phyloP scores from a whole-genome alignment of 2,888 invertebrate genomes.

The Philereme vetulata region DNA sequence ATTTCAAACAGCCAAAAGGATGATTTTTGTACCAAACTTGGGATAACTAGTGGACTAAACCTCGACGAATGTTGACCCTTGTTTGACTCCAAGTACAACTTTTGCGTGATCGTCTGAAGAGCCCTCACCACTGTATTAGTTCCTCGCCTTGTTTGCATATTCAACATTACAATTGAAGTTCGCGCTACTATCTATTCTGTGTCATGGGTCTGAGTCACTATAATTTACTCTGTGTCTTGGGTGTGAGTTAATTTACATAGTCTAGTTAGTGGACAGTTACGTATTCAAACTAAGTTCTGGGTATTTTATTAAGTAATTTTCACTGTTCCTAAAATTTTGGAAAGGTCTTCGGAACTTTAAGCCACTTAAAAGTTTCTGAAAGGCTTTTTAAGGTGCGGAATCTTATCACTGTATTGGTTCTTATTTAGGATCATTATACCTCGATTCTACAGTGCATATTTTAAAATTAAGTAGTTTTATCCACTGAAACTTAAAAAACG shows the following conservation, averaged over 20 bases:
- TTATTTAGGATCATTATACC: too few relatives aligned
- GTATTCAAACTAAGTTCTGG: constrained; percentile 24
- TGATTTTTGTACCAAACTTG: too few relatives aligned
- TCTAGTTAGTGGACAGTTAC: constrained; percentile 19
- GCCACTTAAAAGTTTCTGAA: constrained; percentile 5
- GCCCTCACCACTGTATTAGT: constrained; percentile 5
- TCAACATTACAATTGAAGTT: constrained; percentile 20
- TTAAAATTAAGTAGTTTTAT: too few relatives aligned
- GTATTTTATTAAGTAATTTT: constrained; percentile 30
- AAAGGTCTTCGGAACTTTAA: constrained; percentile 5
- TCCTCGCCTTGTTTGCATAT: constrained; percentile 12
- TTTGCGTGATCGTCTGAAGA: constrained; percentile 4
- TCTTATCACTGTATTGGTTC: too few relatives aligned
- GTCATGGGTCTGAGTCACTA: neutral
- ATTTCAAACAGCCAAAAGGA: too few relatives aligned
- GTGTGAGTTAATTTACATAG: constrained; percentile 17
- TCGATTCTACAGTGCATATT: too few relatives aligned
- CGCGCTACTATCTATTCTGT: neutral
- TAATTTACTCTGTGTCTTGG: constrained; percentile 4
- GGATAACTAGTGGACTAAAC: too few relatives aligned
- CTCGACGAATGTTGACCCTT: too few relatives aligned
- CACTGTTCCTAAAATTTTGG: constrained; percentile 23
- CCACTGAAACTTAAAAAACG: too few relatives aligned
- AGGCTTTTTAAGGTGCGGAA: too few relatives aligned
- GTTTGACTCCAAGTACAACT: neutral